Percentiles rank a stretch among this genome's conserved stretches.
phyloP scores from a whole-genome alignment of 2,888 invertebrate genomes.

The Chelonus formosanus region DNA sequence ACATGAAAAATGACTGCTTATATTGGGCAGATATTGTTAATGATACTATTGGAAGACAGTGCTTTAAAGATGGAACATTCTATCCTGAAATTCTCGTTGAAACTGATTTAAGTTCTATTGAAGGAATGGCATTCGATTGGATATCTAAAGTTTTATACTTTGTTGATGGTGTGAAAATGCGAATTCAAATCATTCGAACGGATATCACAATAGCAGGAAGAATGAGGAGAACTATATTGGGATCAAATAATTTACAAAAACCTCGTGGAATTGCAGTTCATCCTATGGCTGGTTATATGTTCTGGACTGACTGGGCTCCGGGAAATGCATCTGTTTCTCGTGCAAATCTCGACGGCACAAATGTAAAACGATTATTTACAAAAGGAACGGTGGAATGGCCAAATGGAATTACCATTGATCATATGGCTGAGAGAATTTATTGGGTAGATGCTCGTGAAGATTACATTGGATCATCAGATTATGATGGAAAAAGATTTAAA shows the following conservation, averaged over 20 bases:
- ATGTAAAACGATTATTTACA: conserved; percentile 73
- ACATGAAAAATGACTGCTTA: conserved; percentile 83
- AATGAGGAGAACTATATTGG: conserved; percentile 81
- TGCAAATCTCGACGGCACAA: conserved; percentile 81
- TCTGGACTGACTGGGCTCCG: conserved; percentile 90
- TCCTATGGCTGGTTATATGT: conserved; percentile 81
- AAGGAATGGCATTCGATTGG: conserved; percentile 92
- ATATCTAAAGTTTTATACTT: conserved; percentile 87
- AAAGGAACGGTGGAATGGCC: conserved; percentile 80
- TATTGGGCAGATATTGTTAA: conserved; percentile 89
- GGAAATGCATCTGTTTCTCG: conserved; percentile 80
- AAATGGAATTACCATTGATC: conserved; percentile 87
- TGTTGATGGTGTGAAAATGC: conserved; percentile 81
- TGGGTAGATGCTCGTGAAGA: conserved; percentile 89
- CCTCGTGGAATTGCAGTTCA: conserved; percentile 86
- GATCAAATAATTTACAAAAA: conserved; percentile 72
- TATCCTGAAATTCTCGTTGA: conserved; percentile 77
- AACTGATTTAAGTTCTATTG: conserved; percentile 80
- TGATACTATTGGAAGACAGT: conserved; percentile 81
- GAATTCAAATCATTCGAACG: conserved; percentile 83
- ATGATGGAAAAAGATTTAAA: conserved; percentile 75
- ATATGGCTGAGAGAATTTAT: conserved; percentile 81
- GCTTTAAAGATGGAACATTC: conserved; percentile 73
- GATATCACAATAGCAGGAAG: conserved; percentile 71
- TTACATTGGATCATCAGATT: conserved; percentile 80